Evolutionary conservation across 35 echinoderm and acorn worm genomes (phyloP).

Genomic region (Lytechinus variegatus): DNA sequence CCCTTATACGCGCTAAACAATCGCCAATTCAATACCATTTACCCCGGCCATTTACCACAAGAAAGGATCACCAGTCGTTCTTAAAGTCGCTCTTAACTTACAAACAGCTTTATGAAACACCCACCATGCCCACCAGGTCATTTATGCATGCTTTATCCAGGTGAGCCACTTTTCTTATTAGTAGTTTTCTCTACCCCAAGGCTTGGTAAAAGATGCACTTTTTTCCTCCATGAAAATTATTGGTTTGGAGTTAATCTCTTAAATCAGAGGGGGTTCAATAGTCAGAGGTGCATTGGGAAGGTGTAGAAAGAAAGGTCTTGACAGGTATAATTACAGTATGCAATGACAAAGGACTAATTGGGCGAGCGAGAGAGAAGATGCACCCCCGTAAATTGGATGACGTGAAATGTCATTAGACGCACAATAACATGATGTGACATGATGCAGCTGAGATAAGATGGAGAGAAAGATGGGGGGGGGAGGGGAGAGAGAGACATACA

Average conservation of each 20-base stretch:
- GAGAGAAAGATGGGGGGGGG: background rate
- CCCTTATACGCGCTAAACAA: too few species aligned
- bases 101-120: too few species aligned
- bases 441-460: conserved; percentile 10
- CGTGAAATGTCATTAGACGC: background rate
- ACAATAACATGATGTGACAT: conserved; percentile 19
- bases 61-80: too few species aligned
- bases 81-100: too few species aligned
- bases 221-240: background rate
- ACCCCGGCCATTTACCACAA: too few species aligned
- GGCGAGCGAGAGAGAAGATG: background rate
- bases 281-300: background rate
- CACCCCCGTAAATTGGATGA: background rate
- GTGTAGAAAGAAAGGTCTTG: background rate
- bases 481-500: background rate
- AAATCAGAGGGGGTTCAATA: background rate
- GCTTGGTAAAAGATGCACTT: background rate
- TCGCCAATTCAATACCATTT: too few species aligned
- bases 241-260: background rate
- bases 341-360: conserved; percentile 10
- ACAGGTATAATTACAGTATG: background rate
- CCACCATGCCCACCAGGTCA: too few species aligned
- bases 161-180: background rate
- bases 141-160: background rate
- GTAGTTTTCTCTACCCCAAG: background rate